Evolutionary conservation across 2,888 invertebrate genomes (phyloP).

Genomic region (Tryphoninae sp.): DNA sequence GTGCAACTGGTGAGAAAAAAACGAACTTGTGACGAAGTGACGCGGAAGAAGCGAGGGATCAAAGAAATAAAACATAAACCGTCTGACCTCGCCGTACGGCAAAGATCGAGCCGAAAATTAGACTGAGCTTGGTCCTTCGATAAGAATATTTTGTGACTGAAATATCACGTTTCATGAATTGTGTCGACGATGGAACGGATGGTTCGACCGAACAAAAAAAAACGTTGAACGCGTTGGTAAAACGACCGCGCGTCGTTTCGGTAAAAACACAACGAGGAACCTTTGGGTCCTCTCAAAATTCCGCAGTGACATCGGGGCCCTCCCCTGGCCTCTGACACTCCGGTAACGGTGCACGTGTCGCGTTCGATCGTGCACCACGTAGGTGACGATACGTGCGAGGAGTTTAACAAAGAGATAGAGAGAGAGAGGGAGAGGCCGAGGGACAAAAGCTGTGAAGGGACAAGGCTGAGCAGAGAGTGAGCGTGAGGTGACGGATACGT

Average conservation of each 20-base stretch:
- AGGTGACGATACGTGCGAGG: constrained; percentile 48
- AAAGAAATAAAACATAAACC: constrained; percentile 35
- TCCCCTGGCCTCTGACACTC: constrained; percentile 34
- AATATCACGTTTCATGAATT: constrained; percentile 12
- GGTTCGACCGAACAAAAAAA: not conserved
- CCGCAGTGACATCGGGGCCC: constrained; percentile 34
- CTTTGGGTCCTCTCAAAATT: constrained; percentile 32
- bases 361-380: constrained; percentile 43
- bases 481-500: not conserved
- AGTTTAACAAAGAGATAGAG: not conserved
- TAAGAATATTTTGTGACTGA: constrained; percentile 16
- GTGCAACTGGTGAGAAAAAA: not conserved
- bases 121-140: constrained; percentile 39
- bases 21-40: constrained; percentile 41
- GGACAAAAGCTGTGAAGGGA: constrained; percentile 31
- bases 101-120: constrained; percentile 8
- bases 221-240: not conserved
- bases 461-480: constrained; percentile 19
- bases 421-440: constrained; percentile 32
- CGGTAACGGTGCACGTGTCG: constrained; percentile 61
- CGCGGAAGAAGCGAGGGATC: constrained; percentile 41
- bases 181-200: not conserved
- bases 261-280: constrained; percentile 11
- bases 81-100: constrained; percentile 36
- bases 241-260: constrained; percentile 25